Base-by-base conservation (phyloP, 2,797 vertebrate genomes). In the Rhinophrynus dorsalis region DNA sequence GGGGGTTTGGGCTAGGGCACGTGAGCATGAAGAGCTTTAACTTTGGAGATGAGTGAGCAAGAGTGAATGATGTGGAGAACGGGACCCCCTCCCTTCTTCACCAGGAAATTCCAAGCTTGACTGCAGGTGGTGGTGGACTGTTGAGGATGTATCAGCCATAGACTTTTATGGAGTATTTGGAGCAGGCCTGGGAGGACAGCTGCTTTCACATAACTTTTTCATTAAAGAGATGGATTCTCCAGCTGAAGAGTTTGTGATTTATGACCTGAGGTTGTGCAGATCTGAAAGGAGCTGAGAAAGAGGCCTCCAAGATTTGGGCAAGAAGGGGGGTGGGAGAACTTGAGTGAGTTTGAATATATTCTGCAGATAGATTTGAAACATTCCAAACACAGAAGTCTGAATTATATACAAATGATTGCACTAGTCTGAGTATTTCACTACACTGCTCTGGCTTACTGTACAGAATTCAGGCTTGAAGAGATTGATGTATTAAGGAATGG, bases 191-290 rank as follows among this genome's bases (percentile, higher is more conserved):
- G 44, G 78, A 55, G 24, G 77, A 78, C 82, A 85, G 80, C 84
- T 86, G 80, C 70, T 78, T 74, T 86, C 85, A 86, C 90, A 95
- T 92, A 91, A 92, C 90, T 94, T 92, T 92, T 93, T 90, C 92
- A 92, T 95, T 92, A 94, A 92, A 90, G 86, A 79, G 86, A 90
- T 84, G 90, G 92, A 92, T 93, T 93, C 88, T 84, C 90, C 81
- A 84, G 67, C 67, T 79, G 82, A 86, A 81, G 85, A 80, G 81
- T 88, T 84, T 84, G 77, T 93, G 94, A 93, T 94, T 93, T 94
- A 94, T 93, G 88, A 54, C 75, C 75, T 82, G 58, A 70, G 82
- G 89, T 66, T 67, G 30, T 24, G 18, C 8, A 74, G 75, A 72
- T 83, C 77, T 71, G 72, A 82, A 64, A 26, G 51, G 45, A 71